A percentile compares a stretch with the other conserved stretches of the same genome.
Conservation (phyloP, 2,888 invertebrate species). For the Platycheirus rosarum region DNA sequence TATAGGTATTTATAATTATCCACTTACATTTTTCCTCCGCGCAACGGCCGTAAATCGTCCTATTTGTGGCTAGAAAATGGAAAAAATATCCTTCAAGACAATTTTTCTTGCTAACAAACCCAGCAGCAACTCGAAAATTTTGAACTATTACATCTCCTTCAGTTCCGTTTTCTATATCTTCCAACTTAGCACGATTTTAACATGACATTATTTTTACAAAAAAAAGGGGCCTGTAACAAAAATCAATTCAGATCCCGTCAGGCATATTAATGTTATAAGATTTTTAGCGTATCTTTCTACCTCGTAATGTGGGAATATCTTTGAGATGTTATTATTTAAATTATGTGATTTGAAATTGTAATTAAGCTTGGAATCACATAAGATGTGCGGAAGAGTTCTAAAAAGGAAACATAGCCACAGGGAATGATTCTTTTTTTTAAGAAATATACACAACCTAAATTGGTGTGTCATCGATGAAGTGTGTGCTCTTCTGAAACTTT, state of each 20-base stretch:
- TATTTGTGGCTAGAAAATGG: too few species aligned
- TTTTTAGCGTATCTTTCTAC: constrained; percentile 9
- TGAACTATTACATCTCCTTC: too few species aligned
- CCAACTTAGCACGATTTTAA: neutral
- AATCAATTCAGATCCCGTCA: constrained; percentile 39
- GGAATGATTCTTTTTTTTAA: constrained; percentile 21
- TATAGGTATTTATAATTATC: too few species aligned
- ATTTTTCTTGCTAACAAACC: too few species aligned
- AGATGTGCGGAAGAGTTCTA: constrained; percentile 14
- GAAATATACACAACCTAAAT: constrained; percentile 30
- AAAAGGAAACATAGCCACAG: constrained; percentile 7
- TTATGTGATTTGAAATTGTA: constrained; percentile 54
- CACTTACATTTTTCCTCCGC: too few species aligned
- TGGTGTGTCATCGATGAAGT: constrained; percentile 25
- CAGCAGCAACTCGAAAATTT: too few species aligned
- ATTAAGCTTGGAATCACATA: constrained; percentile 62
- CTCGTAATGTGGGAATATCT: constrained; percentile 30
- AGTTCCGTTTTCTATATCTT: too few species aligned
- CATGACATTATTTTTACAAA: constrained; percentile 23
- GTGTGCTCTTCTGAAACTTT: constrained; percentile 41
- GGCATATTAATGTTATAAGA: constrained; percentile 52
- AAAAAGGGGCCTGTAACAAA: constrained; percentile 35
- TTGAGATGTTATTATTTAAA: constrained; percentile 63
- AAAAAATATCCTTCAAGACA: too few species aligned
- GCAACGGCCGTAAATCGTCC: too few species aligned